Evolutionary conservation across 2,888 invertebrate species (phyloP).

Genomic region (Macaria liturata): DNA sequence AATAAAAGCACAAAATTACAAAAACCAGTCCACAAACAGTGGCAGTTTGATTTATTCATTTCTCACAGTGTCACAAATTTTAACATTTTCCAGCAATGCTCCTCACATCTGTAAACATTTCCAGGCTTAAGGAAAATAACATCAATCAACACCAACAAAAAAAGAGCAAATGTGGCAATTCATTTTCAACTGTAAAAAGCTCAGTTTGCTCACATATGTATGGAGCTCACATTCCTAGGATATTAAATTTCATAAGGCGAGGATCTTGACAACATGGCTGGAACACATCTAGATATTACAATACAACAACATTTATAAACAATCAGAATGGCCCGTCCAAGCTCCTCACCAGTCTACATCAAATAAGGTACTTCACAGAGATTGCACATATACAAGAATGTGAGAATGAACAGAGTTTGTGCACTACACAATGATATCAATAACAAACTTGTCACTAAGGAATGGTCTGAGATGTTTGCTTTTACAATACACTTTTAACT

Average conservation of each 20-base stretch:
- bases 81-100: slow-evolving; percentile 57
- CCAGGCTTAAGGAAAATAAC: slow-evolving; percentile 43
- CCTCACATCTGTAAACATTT: slow-evolving; percentile 52
- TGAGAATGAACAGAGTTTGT: slow-evolving; percentile 51
- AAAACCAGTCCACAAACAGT: slow-evolving; percentile 73
- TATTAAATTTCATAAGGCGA: slow-evolving; percentile 33
- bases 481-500: slow-evolving; percentile 31
- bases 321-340: slow-evolving; percentile 1
- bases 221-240: slow-evolving; percentile 32
- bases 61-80: slow-evolving; percentile 62
- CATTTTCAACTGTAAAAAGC: slow-evolving; percentile 23
- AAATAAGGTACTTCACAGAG: slow-evolving; percentile 20
- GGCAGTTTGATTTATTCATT: slow-evolving; percentile 75
- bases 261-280: slow-evolving; percentile 29
- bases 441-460: slow-evolving; percentile 45
- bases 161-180: slow-evolving; percentile 19
- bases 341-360: slow-evolving; percentile 10
- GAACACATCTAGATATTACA: no score
- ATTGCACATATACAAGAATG: slow-evolving; percentile 27
- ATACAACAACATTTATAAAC: background rate
- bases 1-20: slow-evolving; percentile 36
- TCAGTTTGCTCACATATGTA: slow-evolving; percentile 36
- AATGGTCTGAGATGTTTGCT: slow-evolving; percentile 47
- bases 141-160: slow-evolving; percentile 36
- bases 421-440: slow-evolving; percentile 54